A percentile compares a stretch with the other conserved stretches of the same genome.
Evolutionary conservation across 1,140 invertebrate species (phyloP).

Genomic region (Stenopsyche tienmushanensis): DNA sequence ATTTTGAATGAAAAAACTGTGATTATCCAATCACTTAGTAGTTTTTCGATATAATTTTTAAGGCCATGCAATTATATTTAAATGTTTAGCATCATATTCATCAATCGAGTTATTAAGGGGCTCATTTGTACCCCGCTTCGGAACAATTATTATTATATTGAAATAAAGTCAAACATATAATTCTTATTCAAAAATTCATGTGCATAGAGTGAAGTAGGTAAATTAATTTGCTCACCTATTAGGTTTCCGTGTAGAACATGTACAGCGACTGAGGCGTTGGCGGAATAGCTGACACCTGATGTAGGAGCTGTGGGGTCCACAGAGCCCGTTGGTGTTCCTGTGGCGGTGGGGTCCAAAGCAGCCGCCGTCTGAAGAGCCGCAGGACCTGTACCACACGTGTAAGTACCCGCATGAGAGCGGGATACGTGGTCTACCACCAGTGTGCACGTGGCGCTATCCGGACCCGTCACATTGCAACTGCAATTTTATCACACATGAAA

Average conservation of each 20-base stretch:
- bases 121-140: too few species aligned
- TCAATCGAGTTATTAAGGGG: too few species aligned
- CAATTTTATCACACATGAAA: slow-evolving; percentile 24
- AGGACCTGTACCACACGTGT: slow-evolving; percentile 37
- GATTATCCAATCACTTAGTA: too few species aligned
- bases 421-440: slow-evolving; percentile 37
- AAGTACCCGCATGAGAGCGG: slow-evolving; percentile 36
- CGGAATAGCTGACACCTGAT: slow-evolving; percentile 51
- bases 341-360: slow-evolving; percentile 44
- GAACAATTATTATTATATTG: too few species aligned
- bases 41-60: too few species aligned
- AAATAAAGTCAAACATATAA: too few species aligned
- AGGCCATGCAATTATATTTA: too few species aligned
- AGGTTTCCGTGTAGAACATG: slow-evolving; percentile 58
- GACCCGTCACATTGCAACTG: slow-evolving; percentile 46
- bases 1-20: too few species aligned
- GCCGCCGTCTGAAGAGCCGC: slow-evolving; percentile 30
- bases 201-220: too few species aligned
- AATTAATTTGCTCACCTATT: slow-evolving; percentile 32
- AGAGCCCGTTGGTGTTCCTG: slow-evolving; percentile 47
- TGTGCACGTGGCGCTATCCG: slow-evolving; percentile 38
- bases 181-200: too few species aligned
- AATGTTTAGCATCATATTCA: too few species aligned
- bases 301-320: slow-evolving; percentile 55
- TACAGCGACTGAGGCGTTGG: slow-evolving; percentile 53